phyloP scores from a whole-genome alignment of 2,113 vertebrate genomes.

The Bothrops jararaca region DNA sequence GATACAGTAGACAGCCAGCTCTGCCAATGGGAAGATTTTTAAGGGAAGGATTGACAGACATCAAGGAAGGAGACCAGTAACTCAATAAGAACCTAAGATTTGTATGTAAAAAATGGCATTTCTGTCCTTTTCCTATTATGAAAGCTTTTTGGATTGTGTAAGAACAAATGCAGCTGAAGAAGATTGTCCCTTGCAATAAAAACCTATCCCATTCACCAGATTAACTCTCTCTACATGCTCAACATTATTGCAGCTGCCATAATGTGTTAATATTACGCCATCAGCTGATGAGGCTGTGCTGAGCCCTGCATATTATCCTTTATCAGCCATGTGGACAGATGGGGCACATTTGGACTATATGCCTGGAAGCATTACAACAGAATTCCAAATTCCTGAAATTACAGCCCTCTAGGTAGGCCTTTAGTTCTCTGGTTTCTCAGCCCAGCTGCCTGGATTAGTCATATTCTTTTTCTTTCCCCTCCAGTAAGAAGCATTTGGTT shows the following conservation, averaged over 20 bases:
- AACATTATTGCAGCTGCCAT: neutral
- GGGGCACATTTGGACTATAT: neutral
- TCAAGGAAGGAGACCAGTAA: neutral
- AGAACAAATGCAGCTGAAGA: neutral
- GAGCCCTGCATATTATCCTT: neutral
- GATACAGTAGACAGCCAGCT: neutral
- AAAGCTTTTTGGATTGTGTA: neutral
- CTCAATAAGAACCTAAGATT: neutral
- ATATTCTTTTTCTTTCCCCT: slow-evolving; percentile 1
- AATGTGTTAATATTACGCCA: neutral
- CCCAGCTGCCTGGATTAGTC: neutral
- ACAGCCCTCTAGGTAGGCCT: neutral
- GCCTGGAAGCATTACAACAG: neutral
- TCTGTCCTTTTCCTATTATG: neutral
- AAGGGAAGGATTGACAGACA: neutral
- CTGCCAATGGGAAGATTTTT: neutral
- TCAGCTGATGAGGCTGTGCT: neutral
- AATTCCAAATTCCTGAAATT: neutral
- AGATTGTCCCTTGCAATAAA: neutral
- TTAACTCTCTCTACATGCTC: neutral
- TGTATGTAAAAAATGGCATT: neutral
- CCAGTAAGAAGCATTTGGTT: slow-evolving; percentile 34
- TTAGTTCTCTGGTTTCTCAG: neutral
- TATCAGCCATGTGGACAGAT: slow-evolving; percentile 11
- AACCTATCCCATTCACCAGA: neutral